These are phyloP conservation scores for Cavia porcellus DNA, from an alignment of 2,113 vertebrate species.

Conservation along the genomic window DNA sequence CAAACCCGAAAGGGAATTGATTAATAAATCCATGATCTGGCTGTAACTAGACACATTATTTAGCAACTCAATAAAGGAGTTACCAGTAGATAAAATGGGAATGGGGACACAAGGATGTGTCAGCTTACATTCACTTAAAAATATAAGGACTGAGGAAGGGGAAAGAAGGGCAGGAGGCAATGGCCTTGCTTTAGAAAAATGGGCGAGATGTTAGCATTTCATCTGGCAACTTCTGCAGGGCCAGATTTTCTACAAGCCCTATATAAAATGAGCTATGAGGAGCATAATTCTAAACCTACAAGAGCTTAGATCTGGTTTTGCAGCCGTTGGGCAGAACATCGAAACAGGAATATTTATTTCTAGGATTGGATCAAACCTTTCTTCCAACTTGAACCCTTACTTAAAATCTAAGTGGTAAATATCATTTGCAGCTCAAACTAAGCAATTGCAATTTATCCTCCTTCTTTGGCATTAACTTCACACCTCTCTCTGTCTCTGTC, in stretches of 20 bases:
- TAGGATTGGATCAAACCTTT: not conserved
- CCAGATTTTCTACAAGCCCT: not conserved
- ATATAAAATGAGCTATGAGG: not conserved
- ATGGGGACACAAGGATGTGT: not conserved
- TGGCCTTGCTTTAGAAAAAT: not conserved
- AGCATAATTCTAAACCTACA: not conserved
- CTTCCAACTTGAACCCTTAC: not conserved
- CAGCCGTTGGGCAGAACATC: not conserved
- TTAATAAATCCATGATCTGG: not conserved
- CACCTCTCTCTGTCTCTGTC: not conserved
- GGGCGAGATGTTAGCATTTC: not conserved
- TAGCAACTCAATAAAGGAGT: not conserved
- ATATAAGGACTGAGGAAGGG: not conserved
- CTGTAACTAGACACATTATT: constrained; percentile 22
- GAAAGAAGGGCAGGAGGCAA: not conserved
- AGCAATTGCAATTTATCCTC: not conserved
- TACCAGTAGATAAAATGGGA: not conserved
- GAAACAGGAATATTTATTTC: not conserved
- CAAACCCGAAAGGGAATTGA: not conserved
- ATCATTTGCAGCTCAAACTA: not conserved
- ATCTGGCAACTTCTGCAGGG: not conserved
- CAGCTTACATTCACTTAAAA: not conserved
- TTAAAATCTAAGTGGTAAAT: not conserved
- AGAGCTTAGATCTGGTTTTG: not conserved
- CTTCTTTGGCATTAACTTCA: not conserved